Percentiles rank a stretch among this genome's conserved stretches.
Conservation (phyloP, 2,888 invertebrate genomes). For the Merodon equestris region DNA sequence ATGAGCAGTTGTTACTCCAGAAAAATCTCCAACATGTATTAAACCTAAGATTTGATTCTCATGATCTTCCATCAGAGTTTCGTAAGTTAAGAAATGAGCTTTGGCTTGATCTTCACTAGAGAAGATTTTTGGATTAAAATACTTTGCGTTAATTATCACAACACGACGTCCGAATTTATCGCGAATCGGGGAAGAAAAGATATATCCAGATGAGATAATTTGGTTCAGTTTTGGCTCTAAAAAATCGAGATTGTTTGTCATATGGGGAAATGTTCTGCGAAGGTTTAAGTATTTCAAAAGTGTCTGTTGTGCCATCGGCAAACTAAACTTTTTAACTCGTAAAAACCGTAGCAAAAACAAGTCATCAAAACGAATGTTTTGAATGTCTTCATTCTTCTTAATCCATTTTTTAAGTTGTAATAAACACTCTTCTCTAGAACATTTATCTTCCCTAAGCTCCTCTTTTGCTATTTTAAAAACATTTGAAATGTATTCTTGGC, state of each 20-base stretch:
- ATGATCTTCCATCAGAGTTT: slow-evolving; percentile 87
- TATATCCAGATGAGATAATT: slow-evolving; percentile 85
- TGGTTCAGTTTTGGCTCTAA: slow-evolving; percentile 82
- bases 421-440: slow-evolving; percentile 83
- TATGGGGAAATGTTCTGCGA: slow-evolving; percentile 84
- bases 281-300: slow-evolving; percentile 88
- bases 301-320: slow-evolving; percentile 88
- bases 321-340: slow-evolving; percentile 87
- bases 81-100: slow-evolving; percentile 85
- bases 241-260: slow-evolving; percentile 84
- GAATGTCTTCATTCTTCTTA: slow-evolving; percentile 84
- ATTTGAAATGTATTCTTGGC: slow-evolving; percentile 70
- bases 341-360: slow-evolving; percentile 87
- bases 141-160: slow-evolving; percentile 82
- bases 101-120: slow-evolving; percentile 86
- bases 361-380: slow-evolving; percentile 85
- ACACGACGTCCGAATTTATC: slow-evolving; percentile 87
- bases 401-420: slow-evolving; percentile 86
- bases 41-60: slow-evolving; percentile 88
- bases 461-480: slow-evolving; percentile 81
- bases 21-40: slow-evolving; percentile 85
- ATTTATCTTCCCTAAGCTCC: slow-evolving; percentile 86
- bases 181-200: slow-evolving; percentile 86
- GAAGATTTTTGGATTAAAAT: slow-evolving; percentile 84
- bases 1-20: slow-evolving; percentile 82